These are phyloP conservation scores for Thalassarche chlororhynchos DNA, from an alignment of 2,113 vertebrate species.

Conservation along the genomic window DNA sequence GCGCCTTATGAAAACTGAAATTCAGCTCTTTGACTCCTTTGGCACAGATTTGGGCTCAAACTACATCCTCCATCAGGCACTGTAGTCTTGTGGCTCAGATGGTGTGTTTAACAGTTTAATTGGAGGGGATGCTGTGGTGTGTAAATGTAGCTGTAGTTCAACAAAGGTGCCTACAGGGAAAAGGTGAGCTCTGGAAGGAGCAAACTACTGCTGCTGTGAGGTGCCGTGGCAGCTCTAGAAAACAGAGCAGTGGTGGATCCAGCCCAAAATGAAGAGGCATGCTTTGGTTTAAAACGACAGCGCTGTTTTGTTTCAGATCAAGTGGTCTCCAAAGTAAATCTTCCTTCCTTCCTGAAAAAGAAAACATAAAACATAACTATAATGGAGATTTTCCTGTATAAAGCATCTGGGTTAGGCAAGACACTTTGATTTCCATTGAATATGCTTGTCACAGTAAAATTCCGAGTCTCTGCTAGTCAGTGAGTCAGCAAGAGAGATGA, in stretches of 20 bases:
- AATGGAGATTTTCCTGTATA: background rate
- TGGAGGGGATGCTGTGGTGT: background rate
- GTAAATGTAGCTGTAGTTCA: background rate
- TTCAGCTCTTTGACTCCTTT: background rate
- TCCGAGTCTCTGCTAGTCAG: background rate
- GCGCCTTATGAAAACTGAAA: fast-evolving
- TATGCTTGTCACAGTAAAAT: background rate
- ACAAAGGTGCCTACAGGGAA: background rate
- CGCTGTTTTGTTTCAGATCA: background rate
- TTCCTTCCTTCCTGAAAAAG: background rate
- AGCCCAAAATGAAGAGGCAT: background rate
- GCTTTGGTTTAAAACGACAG: background rate
- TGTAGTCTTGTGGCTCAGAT: background rate
- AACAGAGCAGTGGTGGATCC: background rate
- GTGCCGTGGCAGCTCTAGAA: fast-evolving
- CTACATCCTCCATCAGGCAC: background rate
- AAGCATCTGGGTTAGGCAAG: background rate
- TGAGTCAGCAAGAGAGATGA: slow-evolving; percentile 16
- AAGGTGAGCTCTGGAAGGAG: background rate
- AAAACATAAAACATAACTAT: background rate
- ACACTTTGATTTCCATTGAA: background rate
- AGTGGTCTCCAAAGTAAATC: background rate
- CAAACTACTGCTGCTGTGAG: background rate
- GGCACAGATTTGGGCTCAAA: background rate
- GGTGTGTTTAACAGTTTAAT: background rate